Percentiles rank a stretch among this genome's conserved stretches.
phyloP scores from a whole-genome alignment of 2,113 vertebrate genomes.

The Todiramphus chloris region DNA sequence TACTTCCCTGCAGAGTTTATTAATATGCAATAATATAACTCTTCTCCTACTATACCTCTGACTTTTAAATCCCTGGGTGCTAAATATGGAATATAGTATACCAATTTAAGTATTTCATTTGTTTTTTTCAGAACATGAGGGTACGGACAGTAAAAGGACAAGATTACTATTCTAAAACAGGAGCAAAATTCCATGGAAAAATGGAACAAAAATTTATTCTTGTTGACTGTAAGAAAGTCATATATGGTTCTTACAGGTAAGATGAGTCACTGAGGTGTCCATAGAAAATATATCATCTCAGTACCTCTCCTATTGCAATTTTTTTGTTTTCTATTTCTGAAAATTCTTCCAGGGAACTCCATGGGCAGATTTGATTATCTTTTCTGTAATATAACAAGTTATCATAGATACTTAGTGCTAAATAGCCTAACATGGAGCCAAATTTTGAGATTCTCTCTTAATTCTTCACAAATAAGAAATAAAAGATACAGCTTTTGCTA shows the following conservation, averaged over 20 bases:
- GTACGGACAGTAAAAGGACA: slow-evolving; percentile 92
- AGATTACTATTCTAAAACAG: slow-evolving; percentile 91
- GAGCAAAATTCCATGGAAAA: slow-evolving; percentile 91
- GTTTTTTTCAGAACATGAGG: slow-evolving; percentile 87
- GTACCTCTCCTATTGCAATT: background rate
- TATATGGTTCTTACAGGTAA: slow-evolving; percentile 98
- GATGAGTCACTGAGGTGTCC: background rate
- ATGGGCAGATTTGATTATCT: background rate
- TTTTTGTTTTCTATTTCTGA: background rate
- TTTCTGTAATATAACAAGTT: background rate
- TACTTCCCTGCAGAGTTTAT: background rate
- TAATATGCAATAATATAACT: background rate
- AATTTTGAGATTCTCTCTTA: background rate
- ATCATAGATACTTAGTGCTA: background rate
- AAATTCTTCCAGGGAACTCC: background rate
- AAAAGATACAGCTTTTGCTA: background rate
- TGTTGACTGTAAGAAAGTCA: slow-evolving; percentile 89
- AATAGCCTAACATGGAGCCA: background rate
- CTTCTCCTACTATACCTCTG: background rate
- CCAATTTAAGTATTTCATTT: background rate
- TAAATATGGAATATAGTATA: background rate
- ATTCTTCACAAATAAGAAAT: background rate
- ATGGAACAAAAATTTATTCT: slow-evolving; percentile 94
- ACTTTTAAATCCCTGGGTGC: background rate
- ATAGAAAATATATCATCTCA: background rate